Evolutionary conservation across 2,797 vertebrate species (phyloP).

Genomic region (Myotis vivesi): DNA sequence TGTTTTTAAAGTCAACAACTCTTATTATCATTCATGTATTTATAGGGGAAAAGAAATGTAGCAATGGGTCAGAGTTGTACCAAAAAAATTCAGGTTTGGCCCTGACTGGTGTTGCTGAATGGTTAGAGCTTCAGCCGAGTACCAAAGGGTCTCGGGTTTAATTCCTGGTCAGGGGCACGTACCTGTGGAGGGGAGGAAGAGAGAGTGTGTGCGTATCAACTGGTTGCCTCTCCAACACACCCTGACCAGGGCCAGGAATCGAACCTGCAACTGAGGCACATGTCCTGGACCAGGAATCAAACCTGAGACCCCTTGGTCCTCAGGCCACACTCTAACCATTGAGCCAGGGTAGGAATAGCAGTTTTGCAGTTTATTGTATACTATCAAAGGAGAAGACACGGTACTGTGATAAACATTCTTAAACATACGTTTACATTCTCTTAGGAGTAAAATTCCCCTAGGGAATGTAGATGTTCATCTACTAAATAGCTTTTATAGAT

Average conservation of each 20-base stretch:
- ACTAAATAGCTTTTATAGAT: not conserved
- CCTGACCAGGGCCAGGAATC: too few species aligned
- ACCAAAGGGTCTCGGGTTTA: too few species aligned
- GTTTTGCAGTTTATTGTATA: not conserved
- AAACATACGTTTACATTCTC: not conserved
- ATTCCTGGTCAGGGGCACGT: too few species aligned
- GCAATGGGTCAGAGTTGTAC: not conserved
- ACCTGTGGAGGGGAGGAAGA: too few species aligned
- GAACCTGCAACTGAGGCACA: too few species aligned
- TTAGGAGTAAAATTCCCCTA: not conserved
- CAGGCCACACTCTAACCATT: too few species aligned
- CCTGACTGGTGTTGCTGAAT: too few species aligned
- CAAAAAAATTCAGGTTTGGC: not conserved
- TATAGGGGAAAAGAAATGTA: not conserved
- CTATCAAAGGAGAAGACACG: not conserved
- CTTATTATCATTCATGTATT: not conserved
- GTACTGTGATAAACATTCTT: not conserved
- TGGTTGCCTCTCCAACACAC: too few species aligned
- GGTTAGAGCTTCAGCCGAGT: too few species aligned
- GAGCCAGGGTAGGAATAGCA: not conserved
- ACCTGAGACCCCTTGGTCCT: too few species aligned
- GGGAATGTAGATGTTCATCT: not conserved
- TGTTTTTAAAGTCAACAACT: not conserved
- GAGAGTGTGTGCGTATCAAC: too few species aligned
- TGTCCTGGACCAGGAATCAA: too few species aligned